Evolutionary conservation across 2,113 vertebrate genomes (phyloP), one percentile per base, ranked within the genome.

Genomic region (Petrocephalus microphthalmus): DNA sequence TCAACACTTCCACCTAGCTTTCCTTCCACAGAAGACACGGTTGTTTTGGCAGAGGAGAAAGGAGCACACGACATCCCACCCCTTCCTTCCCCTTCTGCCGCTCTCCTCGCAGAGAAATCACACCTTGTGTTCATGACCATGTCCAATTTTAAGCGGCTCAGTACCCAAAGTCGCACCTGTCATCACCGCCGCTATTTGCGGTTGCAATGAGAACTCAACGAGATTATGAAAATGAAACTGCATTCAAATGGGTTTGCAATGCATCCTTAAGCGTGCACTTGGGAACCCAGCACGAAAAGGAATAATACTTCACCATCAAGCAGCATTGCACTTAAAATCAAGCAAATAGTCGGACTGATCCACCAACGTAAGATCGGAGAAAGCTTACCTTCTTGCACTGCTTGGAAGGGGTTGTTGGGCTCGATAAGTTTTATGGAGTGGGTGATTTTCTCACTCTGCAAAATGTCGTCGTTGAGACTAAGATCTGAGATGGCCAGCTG

Each of bases 381-480:
- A 33, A 78, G 87, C 97, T 95, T 96, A 99, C 98, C 98, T 97
- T 99, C 98, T 92, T 99, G 98, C 81, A 99, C 97, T 0, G 98
- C 98, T 96, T 99, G 98, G 94, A 99, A 99, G 0, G 98, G 98
- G 92, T 99, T 99, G 95, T 99, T 98, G 92, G 97, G 96, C 93
- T 99, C 97, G 87, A 99, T 98, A 92, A 98, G 96, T 92, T 99
- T 99, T 93, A 99, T 98, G 87, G 98, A 99, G 93, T 98, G 98
- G 4, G 98, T 99, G 95, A 99, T 99, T 94, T 98, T 99, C 94
- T 99, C 98, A 85, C 98, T 99, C 94, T 99, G 98, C 92, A 99
- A 94, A 88, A 98, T 96, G 94, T 99, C 98, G 92, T 99, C 98
- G 37, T 97, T 99, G 94, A 99, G 97, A 89, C 98, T 98, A 91